Evolutionary conservation across 2,888 invertebrate genomes (phyloP), one percentile per base, ranked within the genome.

Genomic region (Dinocampus coccinellae): DNA sequence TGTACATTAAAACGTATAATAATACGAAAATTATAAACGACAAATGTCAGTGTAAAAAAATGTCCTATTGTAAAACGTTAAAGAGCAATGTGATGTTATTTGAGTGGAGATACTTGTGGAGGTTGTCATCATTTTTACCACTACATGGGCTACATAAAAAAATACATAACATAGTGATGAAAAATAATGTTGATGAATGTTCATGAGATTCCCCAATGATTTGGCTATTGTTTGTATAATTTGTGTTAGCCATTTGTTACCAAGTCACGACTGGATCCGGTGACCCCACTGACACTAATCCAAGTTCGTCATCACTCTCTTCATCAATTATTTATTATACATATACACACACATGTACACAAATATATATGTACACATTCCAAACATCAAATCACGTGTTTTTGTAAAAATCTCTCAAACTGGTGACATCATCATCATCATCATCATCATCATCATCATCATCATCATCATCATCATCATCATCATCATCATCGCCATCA

Each of bases 401-500:
- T 36, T n/a, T 3, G 16, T 16, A 16, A 16, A 47, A 47, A 16
- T 16, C 7, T 47, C 16, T 47, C 6, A n/a, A 47, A 16, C 47
- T 16, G 16, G 47, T 47, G 47, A 47, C 20, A n/a, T 47, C 47
- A 16, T 47, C 47, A 47, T 39, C n/a, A 39, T n/a, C n/a, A n/a
- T 29, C 29, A 29, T 29, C 29, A 29, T 29, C 7, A 29, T 29
- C 29, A 29, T 29, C 29, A 75, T 73, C 72, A 72, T 65, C 65
- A 69, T 73, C 75, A 69, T 70, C 64, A 69, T 62, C 16, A 24
- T 33, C 10, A 39, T 29, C 29, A 29, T 29, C 29, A 29, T 29
- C 7, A 29, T 29, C 29, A 29, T 29, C 29, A 75, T 73, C 72
- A 72, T 65, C 65, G 69, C 72, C 75, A 69, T 70, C 64, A 69